Base-by-base conservation (phyloP, 2,113 vertebrate genomes). In the Gavia stellata region DNA sequence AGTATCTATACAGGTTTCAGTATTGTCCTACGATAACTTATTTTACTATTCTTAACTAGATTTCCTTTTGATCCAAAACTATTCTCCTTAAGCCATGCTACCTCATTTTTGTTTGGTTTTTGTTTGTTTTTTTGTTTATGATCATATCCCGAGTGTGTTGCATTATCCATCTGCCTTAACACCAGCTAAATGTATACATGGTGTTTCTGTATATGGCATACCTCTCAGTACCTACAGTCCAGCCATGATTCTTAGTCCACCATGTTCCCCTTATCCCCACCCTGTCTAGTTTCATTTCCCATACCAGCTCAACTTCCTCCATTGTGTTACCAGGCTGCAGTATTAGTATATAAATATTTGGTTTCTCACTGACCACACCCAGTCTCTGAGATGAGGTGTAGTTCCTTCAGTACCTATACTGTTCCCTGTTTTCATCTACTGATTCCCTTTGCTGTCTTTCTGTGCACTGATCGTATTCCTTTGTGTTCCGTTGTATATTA, bases 221-320 rank as follows among this genome's bases (percentile, higher is more conserved):
- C 24, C 17, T 63, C 26, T 67, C 61, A 29, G n/a, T 49, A 75
- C 50, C 52, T 61, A 26, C 45, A 65, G 18, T 38, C 45, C 71
- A 70, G 36, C 17, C 42, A 16, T 12, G 31, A 74, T 15, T 38
- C 44, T 75, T 67, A 59, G 16, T 55, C 38, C n/a, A 67, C 49
- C 36, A 15, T 6, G 23, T 91, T 96, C 79, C 61, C 49, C 61
- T 71, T 45, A 42, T 17, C 31, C 20, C 71, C 56, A 61, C 18
- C 26, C 72, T 0, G 21, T 96, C 87, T 91, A 87, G 52, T 96
- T 97, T 97, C 94, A 80, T 34, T 95, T 96, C 90, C 58, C 45
- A 62, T 47, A 28, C 19, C 28, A 56, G 44, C 49, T 68, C 70
- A 47, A 8, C 84, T 92, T 96, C 91, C 90, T 79, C 62, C 1